A percentile compares a stretch with the other conserved stretches of the same genome.
Conservation (phyloP, 53 echinoderm and acorn worm genomes). For the Pentamera pediparva region DNA sequence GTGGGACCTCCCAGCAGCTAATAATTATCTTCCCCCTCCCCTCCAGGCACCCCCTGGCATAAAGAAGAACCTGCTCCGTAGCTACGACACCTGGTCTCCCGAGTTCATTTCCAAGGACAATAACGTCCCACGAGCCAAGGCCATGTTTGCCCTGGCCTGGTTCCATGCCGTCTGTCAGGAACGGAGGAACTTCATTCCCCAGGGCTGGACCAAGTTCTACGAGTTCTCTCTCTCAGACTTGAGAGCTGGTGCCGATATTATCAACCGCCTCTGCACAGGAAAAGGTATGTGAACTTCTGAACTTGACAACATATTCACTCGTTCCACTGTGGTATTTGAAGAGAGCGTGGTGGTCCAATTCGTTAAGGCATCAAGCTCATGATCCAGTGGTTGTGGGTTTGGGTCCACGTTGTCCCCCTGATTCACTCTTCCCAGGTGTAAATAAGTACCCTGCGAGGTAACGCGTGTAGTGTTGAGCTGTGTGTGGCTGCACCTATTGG, state of each 20-base stretch:
- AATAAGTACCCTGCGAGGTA: too few relatives aligned
- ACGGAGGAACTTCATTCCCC: constrained; percentile 94
- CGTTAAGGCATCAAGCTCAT: too few relatives aligned
- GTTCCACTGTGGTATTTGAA: too few relatives aligned
- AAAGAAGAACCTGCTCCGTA: constrained; percentile 94
- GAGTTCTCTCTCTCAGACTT: constrained; percentile 95
- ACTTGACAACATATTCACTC: too few relatives aligned
- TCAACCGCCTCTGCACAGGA: constrained; percentile 63
- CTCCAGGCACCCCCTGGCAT: constrained; percentile 90
- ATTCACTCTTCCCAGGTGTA: too few relatives aligned
- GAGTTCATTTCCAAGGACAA: constrained; percentile 86
- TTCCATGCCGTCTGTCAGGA: constrained; percentile 97
- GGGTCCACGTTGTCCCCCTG: too few relatives aligned
- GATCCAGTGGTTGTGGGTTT: too few relatives aligned
- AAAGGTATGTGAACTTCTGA: constrained; percentile 56
- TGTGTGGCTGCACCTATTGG: too few relatives aligned
- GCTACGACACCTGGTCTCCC: constrained; percentile 94
- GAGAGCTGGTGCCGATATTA: constrained; percentile 94
- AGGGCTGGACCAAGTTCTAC: constrained; percentile 99
- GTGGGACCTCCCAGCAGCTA: too few relatives aligned
- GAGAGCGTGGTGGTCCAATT: too few relatives aligned
- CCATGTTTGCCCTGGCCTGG: constrained; percentile 98
- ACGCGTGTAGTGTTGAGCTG: too few relatives aligned
- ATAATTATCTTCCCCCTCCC: too few relatives aligned
- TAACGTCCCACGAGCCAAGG: constrained; percentile 81